Conservation (phyloP, 2,113 vertebrate species). For the Chauna torquata region DNA sequence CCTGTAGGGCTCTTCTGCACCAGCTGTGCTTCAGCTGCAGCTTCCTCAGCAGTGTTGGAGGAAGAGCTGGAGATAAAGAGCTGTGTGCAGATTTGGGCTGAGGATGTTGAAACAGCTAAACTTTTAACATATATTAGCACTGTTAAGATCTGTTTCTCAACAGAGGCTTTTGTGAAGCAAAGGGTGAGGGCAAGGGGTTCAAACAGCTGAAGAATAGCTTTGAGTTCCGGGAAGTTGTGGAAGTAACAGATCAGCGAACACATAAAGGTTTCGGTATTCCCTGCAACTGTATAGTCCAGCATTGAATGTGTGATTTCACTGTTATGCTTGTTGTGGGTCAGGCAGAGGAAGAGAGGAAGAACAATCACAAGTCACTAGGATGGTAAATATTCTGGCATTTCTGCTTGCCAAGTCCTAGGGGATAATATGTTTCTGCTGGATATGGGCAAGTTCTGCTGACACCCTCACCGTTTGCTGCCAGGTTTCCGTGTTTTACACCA, state of each 20-base stretch:
- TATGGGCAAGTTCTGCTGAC: neutral
- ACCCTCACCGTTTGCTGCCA: fast-evolving
- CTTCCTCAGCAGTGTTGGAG: constrained; percentile 83
- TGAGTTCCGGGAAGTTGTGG: neutral
- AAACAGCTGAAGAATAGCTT: neutral
- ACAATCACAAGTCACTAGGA: neutral
- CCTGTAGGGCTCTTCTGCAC: constrained; percentile 77
- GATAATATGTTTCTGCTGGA: neutral
- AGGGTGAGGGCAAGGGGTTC: neutral
- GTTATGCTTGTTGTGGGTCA: neutral
- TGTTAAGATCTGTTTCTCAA: neutral
- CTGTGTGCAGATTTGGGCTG: constrained; percentile 80
- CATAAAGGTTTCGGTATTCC: neutral
- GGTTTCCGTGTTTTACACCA: neutral
- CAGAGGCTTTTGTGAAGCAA: neutral
- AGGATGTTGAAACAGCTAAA: constrained; percentile 77
- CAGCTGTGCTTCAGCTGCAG: constrained; percentile 80
- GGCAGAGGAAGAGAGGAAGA: neutral
- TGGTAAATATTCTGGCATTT: neutral
- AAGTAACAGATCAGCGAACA: neutral
- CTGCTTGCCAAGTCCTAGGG: neutral
- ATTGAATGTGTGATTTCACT: too few species aligned
- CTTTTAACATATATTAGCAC: neutral
- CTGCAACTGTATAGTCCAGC: too few species aligned
- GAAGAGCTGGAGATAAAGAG: constrained; percentile 75